Base-by-base conservation (phyloP, 2,113 vertebrate species). In the Gasterosteus aculeatus region DNA sequence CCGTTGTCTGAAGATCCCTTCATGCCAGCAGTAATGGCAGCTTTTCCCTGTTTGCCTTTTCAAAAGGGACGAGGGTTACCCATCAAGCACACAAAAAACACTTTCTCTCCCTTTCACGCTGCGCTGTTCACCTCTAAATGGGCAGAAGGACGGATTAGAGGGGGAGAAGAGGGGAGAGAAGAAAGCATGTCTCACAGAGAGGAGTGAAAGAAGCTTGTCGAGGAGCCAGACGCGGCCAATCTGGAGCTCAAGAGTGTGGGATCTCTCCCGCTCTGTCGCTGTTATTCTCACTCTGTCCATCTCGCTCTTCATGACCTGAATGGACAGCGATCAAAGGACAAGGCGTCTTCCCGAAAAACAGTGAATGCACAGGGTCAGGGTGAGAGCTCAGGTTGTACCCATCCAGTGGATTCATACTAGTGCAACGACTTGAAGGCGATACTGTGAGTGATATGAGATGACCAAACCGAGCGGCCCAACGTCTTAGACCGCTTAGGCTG, bases 61-160 rank as follows among this genome's bases (percentile, higher is more conserved):
- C 51, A 89, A 89, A 90, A 80, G 85, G 85, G 85, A 38, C 81
- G 84, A 89, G 88, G 90, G 89, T 91, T 89, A 91, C 90, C 90
- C 92, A 81, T 93, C 91, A 90, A 89, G 78, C 79, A 64, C 85
- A 93, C 89, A 91, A 90, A 87, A 89, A 90, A 90, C 81, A 90
- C 87, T 91, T 87, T 93, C 85, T 88, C 87, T 81, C 75, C 71
- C 85, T 83, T 88, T 90, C 92, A 90, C 35, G 77, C 86, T 72
- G 86, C 19, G 88, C 90, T 82, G 90, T 91, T 93, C 91, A 85
- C 89, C 85, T 89, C 89, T 88, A 92, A 91, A 91, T 83, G 80
- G 88, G 86, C 87, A 92, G 88, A 90, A 89, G 90, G 86, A 88
- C 88, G 85, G 90, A 93, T 93, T 93, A 92, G 87, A 88, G 78